Evolutionary conservation across 2,888 invertebrate genomes (phyloP).

Genomic region (Ochropacha duplaris): DNA sequence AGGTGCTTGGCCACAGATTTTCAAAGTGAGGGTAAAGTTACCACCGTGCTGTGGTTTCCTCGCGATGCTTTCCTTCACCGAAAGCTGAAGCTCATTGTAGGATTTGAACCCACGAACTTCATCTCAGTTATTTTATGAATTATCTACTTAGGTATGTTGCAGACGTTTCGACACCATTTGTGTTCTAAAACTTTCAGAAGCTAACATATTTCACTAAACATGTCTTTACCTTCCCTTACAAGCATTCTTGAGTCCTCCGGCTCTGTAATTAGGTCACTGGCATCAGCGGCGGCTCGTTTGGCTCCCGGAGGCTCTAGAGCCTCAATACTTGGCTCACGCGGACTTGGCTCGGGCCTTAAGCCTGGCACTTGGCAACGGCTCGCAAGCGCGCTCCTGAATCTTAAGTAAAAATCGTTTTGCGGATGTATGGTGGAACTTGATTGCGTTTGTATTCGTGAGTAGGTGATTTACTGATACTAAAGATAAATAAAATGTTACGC

Average conservation of each 20-base stretch:
- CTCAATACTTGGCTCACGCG: neutral
- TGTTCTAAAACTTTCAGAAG: neutral
- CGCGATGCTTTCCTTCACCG: too few relatives aligned
- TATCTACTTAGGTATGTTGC: too few relatives aligned
- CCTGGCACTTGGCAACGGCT: constrained; percentile 28
- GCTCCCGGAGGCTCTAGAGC: neutral
- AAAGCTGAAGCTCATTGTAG: too few relatives aligned
- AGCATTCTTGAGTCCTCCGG: neutral
- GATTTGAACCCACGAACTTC: too few relatives aligned
- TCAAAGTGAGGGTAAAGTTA: too few relatives aligned
- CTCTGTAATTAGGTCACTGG: constrained; percentile 1
- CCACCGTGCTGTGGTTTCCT: too few relatives aligned
- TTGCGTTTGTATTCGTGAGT: constrained; percentile 20
- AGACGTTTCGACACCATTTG: neutral
- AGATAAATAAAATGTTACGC: too few relatives aligned
- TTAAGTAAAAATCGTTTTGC: constrained; percentile 34
- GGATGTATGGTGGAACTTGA: constrained; percentile 28
- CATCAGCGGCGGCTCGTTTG: constrained; percentile 1
- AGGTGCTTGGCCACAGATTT: too few relatives aligned
- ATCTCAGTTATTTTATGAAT: too few relatives aligned
- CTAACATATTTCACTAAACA: neutral
- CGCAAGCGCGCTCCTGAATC: constrained; percentile 24
- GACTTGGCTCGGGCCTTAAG: neutral
- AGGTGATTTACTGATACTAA: constrained; percentile 14
- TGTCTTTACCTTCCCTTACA: neutral